Evolutionary conservation across 2,888 invertebrate genomes (phyloP).

Genomic region (Lasioglossum calceatum): DNA sequence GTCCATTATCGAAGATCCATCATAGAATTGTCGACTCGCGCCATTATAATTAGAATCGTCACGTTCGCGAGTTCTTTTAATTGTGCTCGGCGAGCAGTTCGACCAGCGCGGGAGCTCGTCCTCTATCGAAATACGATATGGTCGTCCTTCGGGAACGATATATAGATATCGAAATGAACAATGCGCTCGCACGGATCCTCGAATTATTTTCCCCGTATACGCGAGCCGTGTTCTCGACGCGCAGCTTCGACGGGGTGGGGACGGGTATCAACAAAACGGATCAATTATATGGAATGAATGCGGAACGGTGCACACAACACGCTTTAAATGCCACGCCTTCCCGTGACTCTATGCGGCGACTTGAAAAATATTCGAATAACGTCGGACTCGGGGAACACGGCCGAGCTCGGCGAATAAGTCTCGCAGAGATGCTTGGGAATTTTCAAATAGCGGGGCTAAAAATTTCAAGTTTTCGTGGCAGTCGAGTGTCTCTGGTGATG

Average conservation of each 20-base stretch:
- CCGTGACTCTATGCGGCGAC: not conserved
- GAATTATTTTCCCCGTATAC: slow-evolving; percentile 14
- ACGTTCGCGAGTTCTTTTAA: slow-evolving; percentile 30
- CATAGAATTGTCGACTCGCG: slow-evolving; percentile 28
- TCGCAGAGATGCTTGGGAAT: slow-evolving; percentile 20
- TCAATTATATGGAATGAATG: slow-evolving; percentile 10
- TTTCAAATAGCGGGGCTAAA: slow-evolving; percentile 37
- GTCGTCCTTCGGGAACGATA: not conserved
- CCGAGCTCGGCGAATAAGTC: not conserved
- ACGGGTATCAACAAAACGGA: slow-evolving; percentile 1
- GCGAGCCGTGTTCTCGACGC: not conserved
- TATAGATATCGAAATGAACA: not conserved
- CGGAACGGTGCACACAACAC: not conserved
- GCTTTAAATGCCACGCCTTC: not conserved
- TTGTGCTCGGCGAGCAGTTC: slow-evolving; percentile 18
- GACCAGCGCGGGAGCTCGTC: not conserved
- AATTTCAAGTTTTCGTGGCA: slow-evolving; percentile 46
- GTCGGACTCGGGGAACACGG: not conserved
- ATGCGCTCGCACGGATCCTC: not conserved
- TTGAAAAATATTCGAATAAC: slow-evolving; percentile 10
- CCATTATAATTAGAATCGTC: slow-evolving; percentile 41
- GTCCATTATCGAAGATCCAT: slow-evolving; percentile 35
- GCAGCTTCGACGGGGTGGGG: not conserved
- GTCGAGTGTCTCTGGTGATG: slow-evolving; percentile 34
- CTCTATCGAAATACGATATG: slow-evolving; percentile 41